These are phyloP conservation scores for Caenorhabditis macrosperma DNA, from an alignment of 2,888 invertebrate species.

Conservation along the genomic window DNA sequence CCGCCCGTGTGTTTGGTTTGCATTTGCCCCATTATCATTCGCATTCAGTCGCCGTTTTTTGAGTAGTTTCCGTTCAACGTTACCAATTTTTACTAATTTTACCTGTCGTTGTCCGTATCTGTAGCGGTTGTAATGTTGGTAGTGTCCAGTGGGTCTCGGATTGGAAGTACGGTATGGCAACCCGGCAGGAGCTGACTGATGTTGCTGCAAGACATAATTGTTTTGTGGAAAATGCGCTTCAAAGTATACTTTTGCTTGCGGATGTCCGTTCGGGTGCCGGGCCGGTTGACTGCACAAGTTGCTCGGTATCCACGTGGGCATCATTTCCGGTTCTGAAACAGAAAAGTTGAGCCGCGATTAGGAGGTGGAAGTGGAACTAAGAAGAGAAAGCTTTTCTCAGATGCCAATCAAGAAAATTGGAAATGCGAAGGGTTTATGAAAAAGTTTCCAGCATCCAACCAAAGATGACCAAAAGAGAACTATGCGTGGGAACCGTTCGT, in stretches of 20 bases:
- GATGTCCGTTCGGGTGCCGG: slow-evolving; percentile 11
- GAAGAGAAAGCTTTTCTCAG: background rate
- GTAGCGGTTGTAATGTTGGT: background rate
- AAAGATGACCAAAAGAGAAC: too few relatives aligned
- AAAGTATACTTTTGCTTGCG: slow-evolving; percentile 4
- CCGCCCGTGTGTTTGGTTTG: background rate
- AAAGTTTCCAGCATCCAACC: background rate
- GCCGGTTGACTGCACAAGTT: slow-evolving; percentile 10
- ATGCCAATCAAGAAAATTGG: background rate
- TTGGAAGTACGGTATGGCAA: slow-evolving; percentile 16
- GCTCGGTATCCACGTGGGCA: slow-evolving; percentile 27
- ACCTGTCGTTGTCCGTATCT: slow-evolving; percentile 9
- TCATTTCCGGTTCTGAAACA: slow-evolving; percentile 18
- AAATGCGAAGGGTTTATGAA: background rate
- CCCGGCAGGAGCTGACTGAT: slow-evolving; percentile 39
- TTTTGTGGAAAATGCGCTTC: too few relatives aligned
- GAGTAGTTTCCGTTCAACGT: background rate
- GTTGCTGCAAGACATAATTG: background rate
- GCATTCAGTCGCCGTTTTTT: background rate
- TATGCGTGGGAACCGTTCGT: too few relatives aligned
- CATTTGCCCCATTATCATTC: slow-evolving; percentile 9
- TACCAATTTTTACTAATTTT: background rate
- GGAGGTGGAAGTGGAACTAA: too few relatives aligned
- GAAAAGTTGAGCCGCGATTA: background rate
- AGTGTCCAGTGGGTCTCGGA: background rate